Base-by-base conservation (phyloP, 37 sponge, comb jelly and placozoan genomes). In the Crambe crambe region DNA sequence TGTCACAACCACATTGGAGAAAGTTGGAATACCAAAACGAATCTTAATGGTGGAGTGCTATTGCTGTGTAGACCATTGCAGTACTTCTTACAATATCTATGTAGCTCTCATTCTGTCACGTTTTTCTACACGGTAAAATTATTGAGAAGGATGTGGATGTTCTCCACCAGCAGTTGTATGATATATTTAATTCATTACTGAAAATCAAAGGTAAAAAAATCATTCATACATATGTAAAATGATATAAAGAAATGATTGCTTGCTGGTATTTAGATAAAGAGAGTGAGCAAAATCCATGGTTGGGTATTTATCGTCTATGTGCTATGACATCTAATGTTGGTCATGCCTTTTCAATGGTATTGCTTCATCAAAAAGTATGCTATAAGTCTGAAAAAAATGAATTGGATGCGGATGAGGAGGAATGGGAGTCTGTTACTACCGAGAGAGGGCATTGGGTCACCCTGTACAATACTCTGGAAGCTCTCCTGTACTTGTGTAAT, bases 371-470 rank as follows among this genome's bases (percentile, higher is more conserved):
- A 32, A 47, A 73, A 41, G 2, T 73, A 51, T 22, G 25, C 43
- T 70, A 32, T 9, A 30, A 29, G 21, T 43, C 43, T 40, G 71
- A 43, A 18, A 41, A 8, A 70, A 25, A 15, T 12, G 35, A 10
- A 29, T 2, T 70, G 12, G 3, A 3, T 4, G 56, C n/a, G 44
- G 74, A 73, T 20, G 74, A 73, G 25, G 89, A 89, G 36, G 74
- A 32, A 41, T 89, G 89, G 89, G 89, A 89, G 22, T 43, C 89
- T n/a, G 73, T 89, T 35, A 37, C 79, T 0, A 37, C 74, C 12
- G 89, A 83, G 60, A 70, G 42, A 22, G 89, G 77, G 58, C 58
- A 57, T 30, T 89, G 89, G 89, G 43, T 61, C 12, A 40, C 38
- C 2, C 80, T 89, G 22, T 41, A 60, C 56, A 72, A 66, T 15